Base-by-base conservation (phyloP, 2,113 vertebrate species). In the Collichthys lucidus region DNA sequence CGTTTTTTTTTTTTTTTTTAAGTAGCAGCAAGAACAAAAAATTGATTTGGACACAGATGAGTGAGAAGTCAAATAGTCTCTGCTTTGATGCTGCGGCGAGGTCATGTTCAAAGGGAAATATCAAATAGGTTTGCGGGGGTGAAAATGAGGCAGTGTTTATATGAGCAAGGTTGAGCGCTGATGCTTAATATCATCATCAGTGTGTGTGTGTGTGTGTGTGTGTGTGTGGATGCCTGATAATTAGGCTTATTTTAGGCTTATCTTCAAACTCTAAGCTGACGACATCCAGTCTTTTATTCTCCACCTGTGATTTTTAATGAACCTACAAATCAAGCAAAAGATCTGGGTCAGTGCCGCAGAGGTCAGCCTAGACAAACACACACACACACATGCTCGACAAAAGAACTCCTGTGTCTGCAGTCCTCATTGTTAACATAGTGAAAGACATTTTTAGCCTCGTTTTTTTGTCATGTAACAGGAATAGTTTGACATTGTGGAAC, bases 51-150 rank as follows among this genome's bases (percentile, higher is more conserved):
- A 67, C 85, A 71, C 84, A 83, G 88, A 90, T 80, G 70, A 77
- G 74, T 84, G 83, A 86, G 67, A 74, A 88, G 90, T 86, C 82
- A 85, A 80, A 83, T 79, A 85, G 83, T 55, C 77, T 86, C 22
- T 66, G 47, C 56, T 93, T 88, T 94, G 89, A 93, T 90, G 86
- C 42, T 77, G 50, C 76, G 12, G 74, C 7, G n/a, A 89, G 81
- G 86, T 93, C 86, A 79, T 87, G 84, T 90, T 92, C 86, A 90
- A 91, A 85, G 79, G 61, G 65, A 82, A 82, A 83, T 84, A 79
- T 68, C 61, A 80, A 82, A 88, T 55, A 75, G 75, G 46, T 70
- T 49, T 66, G 52, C 40, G 35, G 67, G 63, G 52, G 78, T 76
- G 66, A 83, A 80, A 87, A 84, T 83, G 52, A 69, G 66, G 15